Percentiles rank a stretch among this genome's conserved stretches.
These are phyloP conservation scores for Crepidodera aurea DNA, from an alignment of 2,888 invertebrate genomes.

Conservation along the genomic window DNA sequence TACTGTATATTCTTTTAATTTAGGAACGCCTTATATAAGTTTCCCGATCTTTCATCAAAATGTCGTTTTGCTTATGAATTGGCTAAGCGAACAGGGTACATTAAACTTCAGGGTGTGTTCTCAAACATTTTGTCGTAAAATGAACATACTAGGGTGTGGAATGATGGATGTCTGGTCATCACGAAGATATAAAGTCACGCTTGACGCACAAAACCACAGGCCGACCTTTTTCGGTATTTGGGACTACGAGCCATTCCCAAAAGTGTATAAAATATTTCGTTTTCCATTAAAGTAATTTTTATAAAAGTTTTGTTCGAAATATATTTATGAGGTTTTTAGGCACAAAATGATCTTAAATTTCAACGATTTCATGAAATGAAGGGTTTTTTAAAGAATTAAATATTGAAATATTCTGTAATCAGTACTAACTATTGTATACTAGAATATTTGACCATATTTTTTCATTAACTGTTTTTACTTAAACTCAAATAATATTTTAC, in stretches of 20 bases:
- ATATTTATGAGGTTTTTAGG: no score
- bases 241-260: neutral
- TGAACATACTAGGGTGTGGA: slow-evolving; percentile 25
- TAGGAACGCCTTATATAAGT: no score
- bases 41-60: no score
- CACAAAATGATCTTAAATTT: no score
- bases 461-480: no score
- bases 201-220: slow-evolving; percentile 21
- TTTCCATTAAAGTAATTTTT: neutral
- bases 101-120: slow-evolving; percentile 28
- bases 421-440: no score
- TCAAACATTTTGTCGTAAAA: slow-evolving; percentile 22
- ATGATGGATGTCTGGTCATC: slow-evolving; percentile 30
- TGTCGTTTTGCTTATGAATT: neutral
- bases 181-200: slow-evolving; percentile 29
- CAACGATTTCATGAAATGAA: no score
- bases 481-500: no score
- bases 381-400: no score
- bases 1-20: no score
- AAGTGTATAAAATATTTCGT: slow-evolving; percentile 1
- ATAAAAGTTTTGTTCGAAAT: neutral
- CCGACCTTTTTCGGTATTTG: slow-evolving; percentile 16
- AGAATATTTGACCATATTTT: no score
- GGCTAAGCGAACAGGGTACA: slow-evolving; percentile 6
- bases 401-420: no score